Percentiles rank a stretch among this genome's conserved stretches.
phyloP scores from a whole-genome alignment of 2,797 vertebrate genomes.

The Lagodon rhomboides region DNA sequence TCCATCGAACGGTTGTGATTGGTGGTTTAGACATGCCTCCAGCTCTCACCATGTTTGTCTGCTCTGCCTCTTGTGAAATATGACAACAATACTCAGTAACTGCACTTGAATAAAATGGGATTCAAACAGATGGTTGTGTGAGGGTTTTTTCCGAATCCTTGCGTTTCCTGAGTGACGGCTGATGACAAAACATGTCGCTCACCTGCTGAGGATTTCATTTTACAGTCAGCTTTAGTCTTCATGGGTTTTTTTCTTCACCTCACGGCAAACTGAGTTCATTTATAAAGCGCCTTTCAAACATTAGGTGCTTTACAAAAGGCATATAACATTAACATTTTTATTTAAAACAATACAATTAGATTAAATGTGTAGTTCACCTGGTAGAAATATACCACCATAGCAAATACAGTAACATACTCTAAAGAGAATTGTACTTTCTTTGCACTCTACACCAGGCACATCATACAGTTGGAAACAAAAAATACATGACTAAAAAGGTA shows the following conservation, averaged over 20 bases:
- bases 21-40: not conserved
- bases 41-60: constrained; percentile 8
- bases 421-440: too few relatives aligned
- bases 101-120: constrained; percentile 33
- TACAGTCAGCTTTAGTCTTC: not conserved
- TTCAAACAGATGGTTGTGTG: not conserved
- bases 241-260: not conserved
- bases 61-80: constrained; percentile 9
- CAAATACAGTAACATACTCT: too few relatives aligned
- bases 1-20: not conserved
- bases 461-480: too few relatives aligned
- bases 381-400: not conserved
- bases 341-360: too few relatives aligned
- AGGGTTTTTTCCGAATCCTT: not conserved
- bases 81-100: constrained; percentile 6
- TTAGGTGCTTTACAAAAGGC: not conserved
- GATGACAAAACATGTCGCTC: not conserved
- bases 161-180: not conserved
- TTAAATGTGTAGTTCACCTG: not conserved
- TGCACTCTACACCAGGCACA: too few relatives aligned
- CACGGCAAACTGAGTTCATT: not conserved
- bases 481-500: too few relatives aligned
- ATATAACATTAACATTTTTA: not conserved
- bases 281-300: not conserved
- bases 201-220: not conserved